Evolutionary conservation across 2,888 invertebrate genomes (phyloP).

Genomic region (Patella depressa): DNA sequence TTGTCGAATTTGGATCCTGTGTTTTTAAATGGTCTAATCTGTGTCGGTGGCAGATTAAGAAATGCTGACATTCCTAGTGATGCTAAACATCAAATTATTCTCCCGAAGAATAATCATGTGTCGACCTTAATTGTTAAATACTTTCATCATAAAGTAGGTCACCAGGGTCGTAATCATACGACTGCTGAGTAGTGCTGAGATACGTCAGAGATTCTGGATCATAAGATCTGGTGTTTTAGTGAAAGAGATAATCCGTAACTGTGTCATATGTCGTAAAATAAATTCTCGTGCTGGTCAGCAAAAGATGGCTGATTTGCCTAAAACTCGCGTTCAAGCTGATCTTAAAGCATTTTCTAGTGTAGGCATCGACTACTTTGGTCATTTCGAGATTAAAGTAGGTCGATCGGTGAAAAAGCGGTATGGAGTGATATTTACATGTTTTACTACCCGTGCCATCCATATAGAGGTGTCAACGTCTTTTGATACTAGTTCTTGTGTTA

Average conservation of each 20-base stretch:
- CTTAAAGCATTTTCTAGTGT: not conserved
- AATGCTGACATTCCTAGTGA: not conserved
- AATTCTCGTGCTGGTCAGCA: too few relatives aligned
- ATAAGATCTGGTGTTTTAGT: not conserved
- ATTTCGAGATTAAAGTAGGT: conserved; percentile 8
- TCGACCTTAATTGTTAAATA: not conserved
- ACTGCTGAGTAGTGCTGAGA: not conserved
- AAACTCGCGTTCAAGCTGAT: not conserved
- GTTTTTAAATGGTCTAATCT: not conserved
- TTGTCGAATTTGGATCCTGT: conserved; percentile 11
- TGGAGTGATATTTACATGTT: conserved; percentile 12
- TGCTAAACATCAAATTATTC: conserved; percentile 1
- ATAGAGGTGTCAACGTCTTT: not conserved
- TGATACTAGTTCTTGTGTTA: not conserved
- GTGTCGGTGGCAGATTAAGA: conserved; percentile 10
- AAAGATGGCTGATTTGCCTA: not conserved
- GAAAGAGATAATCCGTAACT: conserved; percentile 6
- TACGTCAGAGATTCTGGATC: conserved; percentile 10
- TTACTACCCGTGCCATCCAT: not conserved
- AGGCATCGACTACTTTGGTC: not conserved
- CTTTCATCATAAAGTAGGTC: conserved; percentile 10
- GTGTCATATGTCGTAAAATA: conserved; percentile 2
- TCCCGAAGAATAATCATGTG: not conserved
- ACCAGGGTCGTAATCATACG: conserved; percentile 2
- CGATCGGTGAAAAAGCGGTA: not conserved